phyloP scores from a whole-genome alignment of 30 jellyfish, hydroid and myxozoan species.

The Turritopsis dohrnii region DNA sequence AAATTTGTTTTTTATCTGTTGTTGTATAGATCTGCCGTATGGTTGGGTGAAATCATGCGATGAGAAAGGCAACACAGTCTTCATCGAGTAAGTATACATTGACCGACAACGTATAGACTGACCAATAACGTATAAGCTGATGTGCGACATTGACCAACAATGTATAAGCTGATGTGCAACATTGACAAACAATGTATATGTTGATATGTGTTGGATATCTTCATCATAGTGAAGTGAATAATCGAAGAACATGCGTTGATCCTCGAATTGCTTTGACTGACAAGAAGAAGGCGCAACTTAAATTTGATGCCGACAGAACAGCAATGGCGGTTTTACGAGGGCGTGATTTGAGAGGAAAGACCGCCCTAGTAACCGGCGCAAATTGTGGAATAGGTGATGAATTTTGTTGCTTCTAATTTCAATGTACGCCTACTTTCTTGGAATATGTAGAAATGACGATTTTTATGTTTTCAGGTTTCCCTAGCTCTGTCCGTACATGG shows the following conservation, averaged over 20 bases:
- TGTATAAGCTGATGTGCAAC: no score
- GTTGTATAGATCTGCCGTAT: slow-evolving; percentile 70
- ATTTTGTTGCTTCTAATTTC: no score
- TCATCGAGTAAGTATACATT: slow-evolving; percentile 82
- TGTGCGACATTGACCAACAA: no score
- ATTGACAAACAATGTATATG: no score
- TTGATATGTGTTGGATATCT: no score
- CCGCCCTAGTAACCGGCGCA: slow-evolving; percentile 93
- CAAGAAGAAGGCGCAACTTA: slow-evolving; percentile 57
- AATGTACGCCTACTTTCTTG: no score
- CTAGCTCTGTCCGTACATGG: slow-evolving; percentile 83
- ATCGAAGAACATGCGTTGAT: slow-evolving; percentile 86
- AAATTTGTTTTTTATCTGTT: neutral
- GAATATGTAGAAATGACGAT: no score
- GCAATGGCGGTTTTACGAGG: slow-evolving; percentile 97
- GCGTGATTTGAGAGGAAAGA: slow-evolving; percentile 63
- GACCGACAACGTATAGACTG: no score
- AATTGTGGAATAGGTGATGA: slow-evolving; percentile 82
- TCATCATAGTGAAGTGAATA: slow-evolving; percentile 45
- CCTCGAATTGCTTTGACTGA: slow-evolving; percentile 87
- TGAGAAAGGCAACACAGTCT: slow-evolving; percentile 67
- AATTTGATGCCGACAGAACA: slow-evolving; percentile 83
- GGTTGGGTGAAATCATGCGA: slow-evolving; percentile 78
- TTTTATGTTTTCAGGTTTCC: slow-evolving; percentile 70
- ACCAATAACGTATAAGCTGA: no score